Conservation (phyloP, 2,888 invertebrate species). For the Pammene fasciana region DNA sequence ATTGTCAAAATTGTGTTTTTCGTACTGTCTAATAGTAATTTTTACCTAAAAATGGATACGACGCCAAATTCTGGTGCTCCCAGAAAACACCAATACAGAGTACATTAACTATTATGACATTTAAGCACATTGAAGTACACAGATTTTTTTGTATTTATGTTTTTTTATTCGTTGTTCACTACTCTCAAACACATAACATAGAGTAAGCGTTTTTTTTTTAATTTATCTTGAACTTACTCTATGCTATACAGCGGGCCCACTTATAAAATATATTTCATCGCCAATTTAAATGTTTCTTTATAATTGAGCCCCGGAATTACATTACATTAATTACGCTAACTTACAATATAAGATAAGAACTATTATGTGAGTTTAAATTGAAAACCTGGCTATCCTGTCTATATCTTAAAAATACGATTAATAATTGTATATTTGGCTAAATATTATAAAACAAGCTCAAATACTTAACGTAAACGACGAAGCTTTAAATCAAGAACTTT, state of each 20-base stretch:
- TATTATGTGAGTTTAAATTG: slow-evolving; percentile 77
- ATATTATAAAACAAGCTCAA: slow-evolving; percentile 69
- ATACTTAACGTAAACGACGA: slow-evolving; percentile 69
- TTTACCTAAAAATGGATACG: slow-evolving; percentile 70
- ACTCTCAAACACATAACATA: slow-evolving; percentile 60
- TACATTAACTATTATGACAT: slow-evolving; percentile 77
- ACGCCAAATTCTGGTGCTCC: slow-evolving; percentile 57
- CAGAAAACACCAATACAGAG: slow-evolving; percentile 70
- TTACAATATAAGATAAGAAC: slow-evolving; percentile 69
- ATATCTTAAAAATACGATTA: slow-evolving; percentile 73
- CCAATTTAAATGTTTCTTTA: slow-evolving; percentile 48
- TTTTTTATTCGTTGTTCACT: slow-evolving; percentile 80
- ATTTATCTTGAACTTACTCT: slow-evolving; percentile 51
- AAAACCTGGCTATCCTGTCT: slow-evolving; percentile 84
- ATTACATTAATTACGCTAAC: slow-evolving; percentile 81
- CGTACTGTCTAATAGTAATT: slow-evolving; percentile 45
- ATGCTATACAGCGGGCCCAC: slow-evolving; percentile 57
- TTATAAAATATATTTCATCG: slow-evolving; percentile 57
- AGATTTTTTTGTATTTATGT: slow-evolving; percentile 73
- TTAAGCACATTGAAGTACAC: slow-evolving; percentile 71
- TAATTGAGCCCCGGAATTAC: slow-evolving; percentile 65
- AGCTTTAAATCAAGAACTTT: slow-evolving; percentile 67
- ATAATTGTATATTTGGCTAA: slow-evolving; percentile 81
- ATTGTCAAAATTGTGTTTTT: slow-evolving; percentile 39
- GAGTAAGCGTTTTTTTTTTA: slow-evolving; percentile 52